Base-by-base conservation (phyloP, 2,888 invertebrate species). In the Ichneumoninae sp. region DNA sequence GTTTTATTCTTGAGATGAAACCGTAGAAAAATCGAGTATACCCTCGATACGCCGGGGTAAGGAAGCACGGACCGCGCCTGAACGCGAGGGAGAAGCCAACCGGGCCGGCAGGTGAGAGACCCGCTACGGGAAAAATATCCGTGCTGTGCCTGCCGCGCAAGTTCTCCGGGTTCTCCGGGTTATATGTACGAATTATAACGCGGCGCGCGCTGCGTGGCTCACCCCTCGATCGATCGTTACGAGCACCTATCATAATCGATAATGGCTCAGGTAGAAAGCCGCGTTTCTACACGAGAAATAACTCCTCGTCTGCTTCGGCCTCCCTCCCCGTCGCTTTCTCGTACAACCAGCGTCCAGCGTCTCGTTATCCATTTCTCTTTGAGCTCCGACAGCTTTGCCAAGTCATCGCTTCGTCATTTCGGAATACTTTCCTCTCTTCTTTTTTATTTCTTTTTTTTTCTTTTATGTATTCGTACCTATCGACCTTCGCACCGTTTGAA, bases 401-500 rank as follows among this genome's bases (percentile, higher is more conserved):
- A 90, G 91, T 92, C 92, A 92, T 91, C 88, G 88, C 86, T 83
- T 86, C 90, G 89, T 91, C 91, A 91, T 92, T 91, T 90, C 88
- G 90, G 87, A 88, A 84, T 86, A 83, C 86, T 86, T 86, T 81
- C 66, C 26, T 76, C 65, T 22, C 40, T 70, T 70, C 47, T 79
- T 71, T 65, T 19, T 19, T 47, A 44, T 70, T 26, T 16, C 33
- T 72, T 22, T 68, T 13, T 60, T 71, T 79, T 66, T 57, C 19
- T 10, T 80, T 22, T 30, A 30, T 60, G 5, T 66, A 54, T 52
- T 36, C 33, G 22, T 65, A 50, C 22, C 36, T 26, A 69, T 30
- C 66, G 52, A 7, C 7, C 52, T 52, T 22, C 62, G 60, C 62
- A 44, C 70, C 76, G 33, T 66, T 57, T 85, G 82, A 66, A 47